These are phyloP conservation scores for Lysandra coridon DNA, from an alignment of 2,888 invertebrate species.

Conservation along the genomic window DNA sequence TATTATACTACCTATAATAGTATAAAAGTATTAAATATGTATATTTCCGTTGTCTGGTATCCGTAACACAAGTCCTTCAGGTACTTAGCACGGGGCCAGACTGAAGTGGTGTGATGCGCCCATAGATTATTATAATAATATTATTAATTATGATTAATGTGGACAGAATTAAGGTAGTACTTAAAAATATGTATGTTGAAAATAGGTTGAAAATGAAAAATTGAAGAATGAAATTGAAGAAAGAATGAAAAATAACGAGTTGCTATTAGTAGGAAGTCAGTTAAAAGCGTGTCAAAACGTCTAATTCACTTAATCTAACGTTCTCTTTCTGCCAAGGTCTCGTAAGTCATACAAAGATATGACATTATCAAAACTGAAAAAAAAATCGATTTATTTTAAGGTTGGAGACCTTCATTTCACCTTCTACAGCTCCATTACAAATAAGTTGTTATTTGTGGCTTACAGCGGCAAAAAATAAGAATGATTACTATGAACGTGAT, in stretches of 20 bases:
- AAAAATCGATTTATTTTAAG: slow-evolving; percentile 36
- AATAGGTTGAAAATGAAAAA: too few relatives aligned
- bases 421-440: slow-evolving; percentile 51
- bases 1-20: too few relatives aligned
- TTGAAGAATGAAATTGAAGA: too few relatives aligned
- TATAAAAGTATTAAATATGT: too few relatives aligned
- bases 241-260: too few relatives aligned
- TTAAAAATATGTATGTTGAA: not conserved
- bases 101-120: too few relatives aligned
- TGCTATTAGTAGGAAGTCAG: not conserved
- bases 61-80: too few relatives aligned
- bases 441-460: slow-evolving; percentile 58
- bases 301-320: slow-evolving; percentile 8
- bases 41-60: too few relatives aligned
- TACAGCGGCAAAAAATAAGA: slow-evolving; percentile 54
- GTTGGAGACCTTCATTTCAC: slow-evolving; percentile 47
- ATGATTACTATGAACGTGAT: slow-evolving; percentile 57
- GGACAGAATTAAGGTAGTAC: not conserved
- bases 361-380: slow-evolving; percentile 34
- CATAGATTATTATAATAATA: too few relatives aligned
- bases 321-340: slow-evolving; percentile 19
- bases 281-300: slow-evolving; percentile 21
- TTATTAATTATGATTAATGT: not conserved
- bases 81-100: too few relatives aligned
- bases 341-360: slow-evolving; percentile 26